A percentile compares a stretch with the other conserved stretches of the same genome.
phyloP scores from a whole-genome alignment of 2,888 invertebrate genomes.

The Cybosia mesomella region DNA sequence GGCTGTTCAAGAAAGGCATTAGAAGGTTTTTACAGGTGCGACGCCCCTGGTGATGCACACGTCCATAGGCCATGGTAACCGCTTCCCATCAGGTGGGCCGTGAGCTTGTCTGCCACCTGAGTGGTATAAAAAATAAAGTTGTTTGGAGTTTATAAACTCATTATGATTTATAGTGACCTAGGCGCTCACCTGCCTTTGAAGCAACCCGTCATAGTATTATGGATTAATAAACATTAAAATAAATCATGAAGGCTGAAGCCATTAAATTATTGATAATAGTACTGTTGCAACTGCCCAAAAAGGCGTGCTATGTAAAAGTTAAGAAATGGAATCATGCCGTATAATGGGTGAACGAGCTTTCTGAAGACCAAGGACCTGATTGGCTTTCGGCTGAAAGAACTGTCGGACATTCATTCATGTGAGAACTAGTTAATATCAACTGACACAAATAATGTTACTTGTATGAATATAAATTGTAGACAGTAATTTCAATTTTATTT shows the following conservation, averaged over 20 bases:
- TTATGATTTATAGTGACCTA: neutral
- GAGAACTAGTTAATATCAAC: neutral
- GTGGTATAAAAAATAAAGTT: too few relatives aligned
- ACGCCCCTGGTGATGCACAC: too few relatives aligned
- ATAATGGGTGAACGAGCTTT: neutral
- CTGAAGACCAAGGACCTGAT: neutral
- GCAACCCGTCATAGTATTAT: conserved; percentile 12
- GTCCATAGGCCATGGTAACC: too few relatives aligned
- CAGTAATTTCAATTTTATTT: neutral
- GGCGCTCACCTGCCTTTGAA: conserved; percentile 5
- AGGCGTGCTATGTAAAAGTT: neutral
- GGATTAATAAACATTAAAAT: conserved; percentile 6
- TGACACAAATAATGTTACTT: neutral
- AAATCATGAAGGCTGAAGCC: neutral
- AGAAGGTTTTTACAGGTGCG: too few relatives aligned
- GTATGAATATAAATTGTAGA: neutral
- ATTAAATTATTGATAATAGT: conserved; percentile 13
- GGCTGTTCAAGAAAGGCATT: too few relatives aligned
- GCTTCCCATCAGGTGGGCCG: too few relatives aligned
- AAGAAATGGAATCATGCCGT: neutral
- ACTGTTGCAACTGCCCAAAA: conserved; percentile 3
- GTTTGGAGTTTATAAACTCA: too few relatives aligned
- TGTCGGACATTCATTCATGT: neutral
- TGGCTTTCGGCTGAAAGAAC: neutral
- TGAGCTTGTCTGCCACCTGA: too few relatives aligned